A percentile compares a stretch with the other conserved stretches of the same genome.
Conservation (phyloP, 2,113 vertebrate genomes). For the Lepus europaeus region DNA sequence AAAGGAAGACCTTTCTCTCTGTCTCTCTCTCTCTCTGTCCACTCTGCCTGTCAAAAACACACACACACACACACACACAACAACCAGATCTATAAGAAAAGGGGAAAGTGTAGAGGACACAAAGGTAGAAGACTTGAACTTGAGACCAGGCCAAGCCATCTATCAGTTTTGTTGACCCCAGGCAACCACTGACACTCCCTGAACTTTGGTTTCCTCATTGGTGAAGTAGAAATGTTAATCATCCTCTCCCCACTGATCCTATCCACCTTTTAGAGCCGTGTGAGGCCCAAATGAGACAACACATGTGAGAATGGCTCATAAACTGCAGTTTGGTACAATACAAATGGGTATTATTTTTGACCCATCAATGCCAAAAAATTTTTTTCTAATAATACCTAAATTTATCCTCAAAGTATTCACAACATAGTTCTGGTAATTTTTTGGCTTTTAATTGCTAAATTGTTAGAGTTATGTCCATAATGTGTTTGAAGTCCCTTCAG, state of each 20-base stretch:
- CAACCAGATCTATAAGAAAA: not conserved
- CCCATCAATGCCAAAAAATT: not conserved
- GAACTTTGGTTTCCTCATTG: constrained; percentile 3
- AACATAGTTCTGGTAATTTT: constrained; percentile 20
- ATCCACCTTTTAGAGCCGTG: not conserved
- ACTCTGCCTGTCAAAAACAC: no score
- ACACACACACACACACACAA: no score
- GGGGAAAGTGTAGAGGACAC: not conserved
- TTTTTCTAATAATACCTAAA: constrained; percentile 66
- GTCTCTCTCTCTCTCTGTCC: no score
- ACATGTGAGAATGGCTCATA: not conserved
- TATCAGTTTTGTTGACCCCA: not conserved
- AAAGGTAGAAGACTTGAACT: not conserved
- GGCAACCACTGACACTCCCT: not conserved
- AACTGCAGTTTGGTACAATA: not conserved
- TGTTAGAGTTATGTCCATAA: not conserved
- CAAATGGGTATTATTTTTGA: constrained; percentile 52
- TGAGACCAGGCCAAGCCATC: not conserved
- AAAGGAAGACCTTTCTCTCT: no score
- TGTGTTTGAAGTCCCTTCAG: constrained; percentile 28
- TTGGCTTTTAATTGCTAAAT: constrained; percentile 50
- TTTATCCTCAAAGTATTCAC: constrained; percentile 55
- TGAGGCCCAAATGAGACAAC: constrained; percentile 7
- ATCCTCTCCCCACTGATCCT: not conserved
- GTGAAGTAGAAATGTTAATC: constrained; percentile 41